phyloP scores from a whole-genome alignment of 2,113 vertebrate species.

The Illadopsis cleaveri region DNA sequence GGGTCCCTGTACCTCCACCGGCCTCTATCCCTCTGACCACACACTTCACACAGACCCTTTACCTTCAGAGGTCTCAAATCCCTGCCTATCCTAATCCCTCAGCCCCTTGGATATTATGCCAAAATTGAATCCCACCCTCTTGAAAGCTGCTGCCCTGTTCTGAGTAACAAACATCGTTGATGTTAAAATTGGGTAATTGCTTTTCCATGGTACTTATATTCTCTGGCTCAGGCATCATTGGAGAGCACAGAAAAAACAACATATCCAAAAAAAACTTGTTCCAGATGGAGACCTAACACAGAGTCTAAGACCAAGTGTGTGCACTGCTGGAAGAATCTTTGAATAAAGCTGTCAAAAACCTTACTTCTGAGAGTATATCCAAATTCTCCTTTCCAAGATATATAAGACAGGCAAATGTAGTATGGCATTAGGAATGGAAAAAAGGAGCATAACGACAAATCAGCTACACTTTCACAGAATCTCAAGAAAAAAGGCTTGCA shows the following conservation, averaged over 20 bases:
- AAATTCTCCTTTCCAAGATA: neutral
- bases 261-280: neutral
- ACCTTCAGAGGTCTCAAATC: neutral
- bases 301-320: neutral
- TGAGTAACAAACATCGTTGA: neutral
- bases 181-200: neutral
- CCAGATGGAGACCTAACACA: neutral
- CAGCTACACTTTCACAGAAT: neutral
- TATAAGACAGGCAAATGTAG: neutral
- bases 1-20: neutral
- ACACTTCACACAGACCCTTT: neutral
- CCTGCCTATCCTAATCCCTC: neutral
- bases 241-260: neutral
- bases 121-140: neutral
- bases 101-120: neutral
- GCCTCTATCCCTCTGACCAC: neutral
- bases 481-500: neutral
- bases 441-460: neutral
- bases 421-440: neutral
- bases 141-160: neutral
- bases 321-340: neutral
- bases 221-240: neutral
- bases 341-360: neutral
- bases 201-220: neutral
- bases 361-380: neutral